Base-by-base conservation (phyloP, 1,140 invertebrate genomes). In the Acromyrmex heyeri region DNA sequence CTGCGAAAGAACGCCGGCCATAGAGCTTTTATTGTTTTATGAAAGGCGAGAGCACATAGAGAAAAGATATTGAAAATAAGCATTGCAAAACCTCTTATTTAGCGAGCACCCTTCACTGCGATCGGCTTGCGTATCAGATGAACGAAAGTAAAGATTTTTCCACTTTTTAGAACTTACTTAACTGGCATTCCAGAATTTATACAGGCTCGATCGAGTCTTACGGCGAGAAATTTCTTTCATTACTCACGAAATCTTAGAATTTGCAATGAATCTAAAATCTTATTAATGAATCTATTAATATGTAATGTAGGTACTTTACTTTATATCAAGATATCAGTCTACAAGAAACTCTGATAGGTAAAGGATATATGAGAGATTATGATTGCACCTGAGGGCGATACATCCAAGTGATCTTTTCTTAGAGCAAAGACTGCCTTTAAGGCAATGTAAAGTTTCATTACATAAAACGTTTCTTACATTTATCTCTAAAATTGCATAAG, bases 1-100 rank as follows among this genome's bases (percentile, higher is more conserved):
- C 62, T 53, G 12, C 69, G 53, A 73, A 69, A 85, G 69, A 86
- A 92, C 85, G 86, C 70, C 86, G 90, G 86, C 88, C 78, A 81
- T 88, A 87, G 87, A 91, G 90, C 91, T 92, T 93, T 93, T 93
- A 93, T 93, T 93, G 92, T 93, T 91, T 87, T 70, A 67, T 59
- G 90, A 86, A 91, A 85, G 67, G 72, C 38, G 72, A 75, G 75
- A 62, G 50, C 48, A 55, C 69, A 50, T 14, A 30, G 48, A 38
- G 57, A 64, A 82, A 69, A 86, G 85, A 86, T 81, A 82, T 82
- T 82, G 77, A 82, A 81, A 69, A 86, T 86, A 82, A 77, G 64
- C 62, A 59, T 86, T 53, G 64, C 67, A 70, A 82, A 86, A 70
- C 77, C 67, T 86, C 61, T 83, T 75, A 50, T 69, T 61, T n/a